These are phyloP conservation scores for Poeciliopsis occidentalis DNA, from an alignment of 2,113 vertebrate species.

Conservation along the genomic window DNA sequence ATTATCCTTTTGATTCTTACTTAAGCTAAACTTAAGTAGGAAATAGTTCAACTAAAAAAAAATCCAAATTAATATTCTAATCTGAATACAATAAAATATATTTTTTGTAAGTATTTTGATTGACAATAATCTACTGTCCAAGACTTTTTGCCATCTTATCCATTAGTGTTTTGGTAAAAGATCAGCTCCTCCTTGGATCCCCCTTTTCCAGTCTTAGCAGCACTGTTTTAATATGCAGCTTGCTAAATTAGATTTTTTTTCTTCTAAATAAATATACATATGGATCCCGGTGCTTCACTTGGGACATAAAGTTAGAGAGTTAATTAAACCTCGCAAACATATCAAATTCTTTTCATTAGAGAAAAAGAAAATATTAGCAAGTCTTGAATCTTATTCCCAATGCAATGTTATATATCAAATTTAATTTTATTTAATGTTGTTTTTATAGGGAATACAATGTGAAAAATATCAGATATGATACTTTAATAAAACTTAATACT, in stretches of 20 bases:
- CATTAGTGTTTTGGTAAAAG: conserved; percentile 15
- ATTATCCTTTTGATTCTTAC: too few species aligned
- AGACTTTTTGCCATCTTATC: neutral
- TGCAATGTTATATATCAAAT: too few species aligned
- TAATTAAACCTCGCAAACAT: conserved; percentile 17
- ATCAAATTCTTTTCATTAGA: neutral
- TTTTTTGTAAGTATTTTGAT: neutral
- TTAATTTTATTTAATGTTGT: too few species aligned
- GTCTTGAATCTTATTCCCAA: neutral
- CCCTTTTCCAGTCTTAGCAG: neutral
- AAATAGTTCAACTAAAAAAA: conserved; percentile 2
- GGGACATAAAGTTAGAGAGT: neutral
- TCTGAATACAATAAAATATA: too few species aligned
- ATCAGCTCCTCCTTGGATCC: conserved; percentile 20
- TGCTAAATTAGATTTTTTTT: conserved; percentile 22
- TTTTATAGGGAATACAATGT: neutral
- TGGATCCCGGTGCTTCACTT: neutral
- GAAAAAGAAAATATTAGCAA: neutral
- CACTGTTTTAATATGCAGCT: neutral
- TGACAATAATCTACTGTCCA: neutral
- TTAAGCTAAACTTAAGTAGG: too few species aligned
- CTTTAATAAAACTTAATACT: neutral
- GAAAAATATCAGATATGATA: neutral
- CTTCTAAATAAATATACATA: neutral
- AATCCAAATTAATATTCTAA: neutral